Conservation (phyloP, 2,888 invertebrate species). For the Lacanobia wlatinum region DNA sequence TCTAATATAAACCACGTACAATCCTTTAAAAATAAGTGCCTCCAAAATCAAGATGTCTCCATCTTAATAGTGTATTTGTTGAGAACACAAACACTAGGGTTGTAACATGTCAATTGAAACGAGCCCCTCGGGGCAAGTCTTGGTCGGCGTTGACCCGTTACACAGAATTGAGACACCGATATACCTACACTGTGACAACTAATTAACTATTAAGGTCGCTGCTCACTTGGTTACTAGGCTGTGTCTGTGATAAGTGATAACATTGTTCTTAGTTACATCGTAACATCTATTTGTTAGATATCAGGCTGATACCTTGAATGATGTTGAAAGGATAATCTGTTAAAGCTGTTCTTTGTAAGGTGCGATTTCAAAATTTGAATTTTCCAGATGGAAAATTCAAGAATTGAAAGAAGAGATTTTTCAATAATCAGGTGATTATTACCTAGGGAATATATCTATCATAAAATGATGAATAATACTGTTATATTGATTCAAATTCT, state of each 20-base stretch:
- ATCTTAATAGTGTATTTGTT: constrained; percentile 36
- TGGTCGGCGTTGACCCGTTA: constrained; percentile 39
- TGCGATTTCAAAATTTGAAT: too few relatives aligned
- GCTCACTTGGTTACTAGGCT: constrained; percentile 33
- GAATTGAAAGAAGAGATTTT: too few relatives aligned
- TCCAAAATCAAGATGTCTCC: constrained; percentile 18
- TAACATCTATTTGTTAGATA: not conserved
- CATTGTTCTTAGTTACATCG: not conserved
- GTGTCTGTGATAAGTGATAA: constrained; percentile 12
- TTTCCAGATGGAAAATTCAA: too few relatives aligned
- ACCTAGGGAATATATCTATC: too few relatives aligned
- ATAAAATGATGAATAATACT: too few relatives aligned
- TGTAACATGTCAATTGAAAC: constrained; percentile 57
- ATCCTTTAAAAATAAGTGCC: not conserved
- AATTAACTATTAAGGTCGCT: constrained; percentile 50
- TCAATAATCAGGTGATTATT: too few relatives aligned
- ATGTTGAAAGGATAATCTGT: too few relatives aligned
- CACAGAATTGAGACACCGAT: constrained; percentile 53
- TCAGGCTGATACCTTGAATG: not conserved
- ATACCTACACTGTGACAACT: constrained; percentile 54
- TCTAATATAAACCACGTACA: not conserved
- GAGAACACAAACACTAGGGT: constrained; percentile 32
- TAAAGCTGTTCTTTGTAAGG: too few relatives aligned
- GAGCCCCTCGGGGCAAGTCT: constrained; percentile 47
- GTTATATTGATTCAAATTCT: too few relatives aligned